Evolutionary conservation across 2,113 vertebrate species (phyloP).

Genomic region (Hippocampus guttulatus): DNA sequence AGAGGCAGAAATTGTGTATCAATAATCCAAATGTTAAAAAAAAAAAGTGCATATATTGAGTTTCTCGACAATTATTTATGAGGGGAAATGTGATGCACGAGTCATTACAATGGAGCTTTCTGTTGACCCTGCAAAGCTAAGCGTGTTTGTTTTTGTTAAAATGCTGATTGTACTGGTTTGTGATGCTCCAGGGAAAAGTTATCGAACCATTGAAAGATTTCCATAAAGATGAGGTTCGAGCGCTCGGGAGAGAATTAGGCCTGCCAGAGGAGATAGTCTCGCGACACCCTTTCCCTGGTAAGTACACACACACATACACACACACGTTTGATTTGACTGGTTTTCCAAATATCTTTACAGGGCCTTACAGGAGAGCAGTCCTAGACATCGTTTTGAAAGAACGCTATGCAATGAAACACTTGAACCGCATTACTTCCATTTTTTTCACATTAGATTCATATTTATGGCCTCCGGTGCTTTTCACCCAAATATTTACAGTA

Average conservation of each 20-base stretch:
- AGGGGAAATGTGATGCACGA: background rate
- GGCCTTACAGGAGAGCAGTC: background rate
- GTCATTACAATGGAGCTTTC: background rate
- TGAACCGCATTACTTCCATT: background rate
- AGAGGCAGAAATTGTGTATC: background rate
- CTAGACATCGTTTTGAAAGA: background rate
- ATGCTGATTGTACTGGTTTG: conserved; percentile 27
- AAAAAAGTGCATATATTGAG: background rate
- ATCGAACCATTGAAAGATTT: conserved; percentile 98
- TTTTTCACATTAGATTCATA: background rate
- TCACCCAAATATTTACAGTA: background rate
- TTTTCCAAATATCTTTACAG: background rate
- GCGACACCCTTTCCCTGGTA: conserved; percentile 95
- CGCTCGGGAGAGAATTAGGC: conserved; percentile 90
- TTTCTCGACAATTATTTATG: too few species aligned
- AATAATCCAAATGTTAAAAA: background rate
- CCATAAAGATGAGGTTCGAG: conserved; percentile 96
- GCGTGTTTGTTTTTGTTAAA: background rate
- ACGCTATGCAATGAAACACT: background rate
- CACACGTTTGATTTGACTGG: background rate
- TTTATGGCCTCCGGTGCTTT: background rate
- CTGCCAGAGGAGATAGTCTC: conserved; percentile 94
- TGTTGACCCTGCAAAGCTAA: background rate
- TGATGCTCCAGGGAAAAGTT: conserved; percentile 84
- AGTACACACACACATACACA: conserved; percentile 13